A percentile compares a stretch with the other conserved stretches of the same genome.
These are phyloP conservation scores for Drosophila suboccidentalis DNA, from an alignment of 2,888 invertebrate species.

Conservation along the genomic window DNA sequence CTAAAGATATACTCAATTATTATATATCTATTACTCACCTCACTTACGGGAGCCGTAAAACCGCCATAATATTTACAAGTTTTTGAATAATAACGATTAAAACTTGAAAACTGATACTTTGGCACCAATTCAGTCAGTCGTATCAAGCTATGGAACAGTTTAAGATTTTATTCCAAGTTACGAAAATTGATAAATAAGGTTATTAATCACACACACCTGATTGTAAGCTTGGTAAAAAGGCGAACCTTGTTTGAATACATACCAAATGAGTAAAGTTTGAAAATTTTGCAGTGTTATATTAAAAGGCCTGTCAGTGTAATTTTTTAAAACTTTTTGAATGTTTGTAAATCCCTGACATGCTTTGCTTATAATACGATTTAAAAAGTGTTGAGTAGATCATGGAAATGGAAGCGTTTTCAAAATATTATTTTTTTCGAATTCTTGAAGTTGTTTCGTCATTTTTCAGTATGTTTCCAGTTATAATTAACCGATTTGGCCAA, in stretches of 20 bases:
- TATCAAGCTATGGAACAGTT: background rate
- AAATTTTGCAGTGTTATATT: constrained; percentile 22
- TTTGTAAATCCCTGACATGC: constrained; percentile 8
- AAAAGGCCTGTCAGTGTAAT: background rate
- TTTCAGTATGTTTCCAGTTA: too few relatives aligned
- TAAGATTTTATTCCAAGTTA: background rate
- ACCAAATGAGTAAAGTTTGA: constrained; percentile 18
- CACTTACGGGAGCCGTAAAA: background rate
- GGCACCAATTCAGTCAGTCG: background rate
- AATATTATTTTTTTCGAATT: too few relatives aligned
- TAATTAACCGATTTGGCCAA: too few relatives aligned
- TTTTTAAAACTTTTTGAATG: background rate
- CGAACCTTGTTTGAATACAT: constrained; percentile 52
- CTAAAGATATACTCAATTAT: background rate
- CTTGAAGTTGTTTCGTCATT: too few relatives aligned
- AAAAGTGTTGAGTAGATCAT: background rate
- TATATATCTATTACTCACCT: background rate
- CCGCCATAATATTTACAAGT: constrained; percentile 2
- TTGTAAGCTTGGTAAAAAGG: constrained; percentile 29
- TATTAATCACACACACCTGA: constrained; percentile 19
- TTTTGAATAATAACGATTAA: constrained; percentile 1
- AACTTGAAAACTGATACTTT: background rate
- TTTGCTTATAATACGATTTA: constrained; percentile 1
- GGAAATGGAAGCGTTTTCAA: too few relatives aligned
- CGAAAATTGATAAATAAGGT: background rate